Evolutionary conservation across 2,797 vertebrate species (phyloP).

Genomic region (Pygocentrus nattereri): DNA sequence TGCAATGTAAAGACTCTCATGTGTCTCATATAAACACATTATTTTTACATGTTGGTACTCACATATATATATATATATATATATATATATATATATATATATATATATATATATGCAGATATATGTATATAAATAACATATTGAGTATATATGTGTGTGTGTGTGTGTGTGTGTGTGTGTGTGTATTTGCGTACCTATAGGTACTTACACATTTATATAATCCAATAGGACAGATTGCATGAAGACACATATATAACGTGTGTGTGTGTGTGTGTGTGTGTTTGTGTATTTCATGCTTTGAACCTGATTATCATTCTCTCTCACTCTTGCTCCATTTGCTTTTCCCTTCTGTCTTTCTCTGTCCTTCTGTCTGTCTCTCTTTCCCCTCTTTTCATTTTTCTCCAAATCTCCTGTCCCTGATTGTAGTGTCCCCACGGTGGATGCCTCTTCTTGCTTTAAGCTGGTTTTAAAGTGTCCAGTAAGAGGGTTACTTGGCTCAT

Average conservation of each 20-base stretch:
- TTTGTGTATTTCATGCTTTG: conserved; percentile 11
- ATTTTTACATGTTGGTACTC: too few relatives aligned
- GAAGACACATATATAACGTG: too few relatives aligned
- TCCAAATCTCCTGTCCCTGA: background rate
- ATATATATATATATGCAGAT: too few relatives aligned
- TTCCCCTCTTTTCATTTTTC: background rate
- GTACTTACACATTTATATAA: too few relatives aligned
- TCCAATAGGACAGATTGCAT: too few relatives aligned
- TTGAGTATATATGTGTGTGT: background rate
- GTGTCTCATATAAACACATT: too few relatives aligned
- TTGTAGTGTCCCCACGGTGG: conserved; percentile 2
- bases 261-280: conserved; percentile 7
- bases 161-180: background rate
- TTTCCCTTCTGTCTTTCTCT: too few relatives aligned
- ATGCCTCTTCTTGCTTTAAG: conserved; percentile 43
- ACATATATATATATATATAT: background rate
- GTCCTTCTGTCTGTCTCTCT: background rate
- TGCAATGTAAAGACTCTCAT: too few relatives aligned
- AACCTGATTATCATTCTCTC: too few relatives aligned
- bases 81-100: background rate
- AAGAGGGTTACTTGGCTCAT: background rate
- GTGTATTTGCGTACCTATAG: too few relatives aligned
- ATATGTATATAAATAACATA: too few relatives aligned
- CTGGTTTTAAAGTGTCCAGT: conserved; percentile 4
- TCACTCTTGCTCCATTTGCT: too few relatives aligned